Evolutionary conservation across 1,140 invertebrate species (phyloP).

Genomic region (Melipona quadrifasciata): DNA sequence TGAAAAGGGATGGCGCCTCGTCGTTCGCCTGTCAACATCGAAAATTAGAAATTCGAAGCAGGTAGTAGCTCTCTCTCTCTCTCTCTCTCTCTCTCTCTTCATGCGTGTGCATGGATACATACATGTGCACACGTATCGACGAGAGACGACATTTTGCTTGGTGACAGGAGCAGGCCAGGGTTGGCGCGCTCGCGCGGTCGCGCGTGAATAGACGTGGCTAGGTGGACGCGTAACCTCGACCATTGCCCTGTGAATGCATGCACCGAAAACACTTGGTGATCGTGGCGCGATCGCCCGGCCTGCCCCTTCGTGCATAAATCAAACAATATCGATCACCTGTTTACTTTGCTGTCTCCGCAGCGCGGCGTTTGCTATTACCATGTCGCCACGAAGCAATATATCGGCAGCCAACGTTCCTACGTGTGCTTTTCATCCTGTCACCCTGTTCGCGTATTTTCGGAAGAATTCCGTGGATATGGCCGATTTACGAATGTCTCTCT

Average conservation of each 20-base stretch:
- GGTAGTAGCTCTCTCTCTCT: slow-evolving; percentile 5
- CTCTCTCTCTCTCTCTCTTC: no score
- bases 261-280: slow-evolving; percentile 60
- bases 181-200: not conserved
- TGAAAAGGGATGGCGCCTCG: slow-evolving; percentile 6
- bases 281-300: slow-evolving; percentile 47
- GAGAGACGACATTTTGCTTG: not conserved
- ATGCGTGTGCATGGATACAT: not conserved
- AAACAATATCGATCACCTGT: slow-evolving; percentile 66
- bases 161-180: not conserved
- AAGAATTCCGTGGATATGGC: slow-evolving; percentile 2
- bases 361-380: slow-evolving; percentile 39
- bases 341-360: slow-evolving; percentile 51
- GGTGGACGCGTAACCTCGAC: slow-evolving; percentile 36
- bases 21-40: slow-evolving; percentile 59
- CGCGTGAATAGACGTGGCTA: slow-evolving; percentile 14
- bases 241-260: slow-evolving; percentile 48
- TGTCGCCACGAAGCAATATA: slow-evolving; percentile 12
- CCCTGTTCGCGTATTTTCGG: not conserved
- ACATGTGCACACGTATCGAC: not conserved
- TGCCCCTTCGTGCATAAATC: slow-evolving; percentile 54
- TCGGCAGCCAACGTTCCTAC: not conserved
- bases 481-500: slow-evolving; percentile 18
- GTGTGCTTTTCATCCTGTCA: slow-evolving; percentile 7
- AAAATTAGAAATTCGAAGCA: slow-evolving; percentile 65